These are phyloP conservation scores for Spinus olivaceus DNA, from an alignment of 2,797 vertebrate genomes.

Conservation along the genomic window DNA sequence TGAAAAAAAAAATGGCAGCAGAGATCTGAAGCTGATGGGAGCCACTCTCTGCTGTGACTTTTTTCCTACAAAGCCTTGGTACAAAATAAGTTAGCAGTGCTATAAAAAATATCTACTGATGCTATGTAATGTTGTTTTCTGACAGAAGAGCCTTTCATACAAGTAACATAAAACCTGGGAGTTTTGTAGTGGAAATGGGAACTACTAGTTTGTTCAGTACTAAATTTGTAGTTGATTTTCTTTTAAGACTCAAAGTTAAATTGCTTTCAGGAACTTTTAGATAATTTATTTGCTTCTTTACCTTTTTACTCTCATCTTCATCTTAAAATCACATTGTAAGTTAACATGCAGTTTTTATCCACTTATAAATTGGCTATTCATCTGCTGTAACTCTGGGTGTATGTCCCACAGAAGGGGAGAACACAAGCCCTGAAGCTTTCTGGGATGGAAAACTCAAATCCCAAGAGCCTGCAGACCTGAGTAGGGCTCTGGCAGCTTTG, in stretches of 20 bases:
- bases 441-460: not conserved
- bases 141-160: not conserved
- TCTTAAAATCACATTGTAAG: not conserved
- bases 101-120: not conserved
- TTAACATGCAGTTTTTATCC: not conserved
- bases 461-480: not conserved
- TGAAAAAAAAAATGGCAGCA: not conserved
- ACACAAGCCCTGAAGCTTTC: not conserved
- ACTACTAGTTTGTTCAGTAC: not conserved
- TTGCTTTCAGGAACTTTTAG: not conserved
- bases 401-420: not conserved
- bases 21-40: not conserved
- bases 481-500: not conserved
- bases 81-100: not conserved
- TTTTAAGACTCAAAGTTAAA: not conserved
- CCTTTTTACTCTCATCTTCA: not conserved
- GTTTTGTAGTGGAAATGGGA: not conserved
- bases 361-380: not conserved
- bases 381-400: not conserved
- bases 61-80: not conserved
- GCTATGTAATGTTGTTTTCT: not conserved
- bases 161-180: not conserved
- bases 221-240: not conserved
- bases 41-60: accelerated
- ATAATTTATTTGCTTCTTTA: not conserved